A percentile compares a stretch with the other conserved stretches of the same genome.
Evolutionary conservation across 2,888 invertebrate species (phyloP).

Genomic region (Tetragonisca angustula): DNA sequence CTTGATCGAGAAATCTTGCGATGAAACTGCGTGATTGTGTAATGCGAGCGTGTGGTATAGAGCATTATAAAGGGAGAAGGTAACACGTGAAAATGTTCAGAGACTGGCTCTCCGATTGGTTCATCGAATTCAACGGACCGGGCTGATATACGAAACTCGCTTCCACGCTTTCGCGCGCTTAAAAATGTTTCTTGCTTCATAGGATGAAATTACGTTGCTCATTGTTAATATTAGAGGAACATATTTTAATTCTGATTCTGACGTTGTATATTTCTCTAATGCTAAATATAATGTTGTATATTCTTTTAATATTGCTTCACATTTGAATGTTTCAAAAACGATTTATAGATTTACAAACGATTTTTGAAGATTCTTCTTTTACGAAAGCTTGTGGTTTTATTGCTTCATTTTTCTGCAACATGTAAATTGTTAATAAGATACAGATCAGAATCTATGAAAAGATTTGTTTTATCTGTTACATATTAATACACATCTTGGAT

Average conservation of each 20-base stretch:
- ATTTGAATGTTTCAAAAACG: too few relatives aligned
- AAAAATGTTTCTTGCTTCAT: constrained; percentile 17
- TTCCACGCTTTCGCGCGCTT: constrained; percentile 45
- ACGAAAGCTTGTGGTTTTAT: too few relatives aligned
- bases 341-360: too few relatives aligned
- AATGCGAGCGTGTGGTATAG: neutral
- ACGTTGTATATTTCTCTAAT: too few relatives aligned
- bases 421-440: too few relatives aligned
- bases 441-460: too few relatives aligned
- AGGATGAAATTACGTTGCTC: neutral
- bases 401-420: neutral
- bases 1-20: constrained; percentile 13
- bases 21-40: constrained; percentile 5
- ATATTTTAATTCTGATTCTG: too few relatives aligned
- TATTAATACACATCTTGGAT: too few relatives aligned
- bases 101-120: neutral
- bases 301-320: too few relatives aligned
- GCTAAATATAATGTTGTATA: too few relatives aligned
- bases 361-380: too few relatives aligned
- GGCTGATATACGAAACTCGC: neutral
- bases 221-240: neutral
- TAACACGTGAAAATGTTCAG: constrained; percentile 10
- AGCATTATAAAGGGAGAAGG: neutral
- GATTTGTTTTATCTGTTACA: too few relatives aligned
- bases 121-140: constrained; percentile 2